Evolutionary conservation across 1,140 invertebrate species (phyloP).

Genomic region (Eubasilissa regina): DNA sequence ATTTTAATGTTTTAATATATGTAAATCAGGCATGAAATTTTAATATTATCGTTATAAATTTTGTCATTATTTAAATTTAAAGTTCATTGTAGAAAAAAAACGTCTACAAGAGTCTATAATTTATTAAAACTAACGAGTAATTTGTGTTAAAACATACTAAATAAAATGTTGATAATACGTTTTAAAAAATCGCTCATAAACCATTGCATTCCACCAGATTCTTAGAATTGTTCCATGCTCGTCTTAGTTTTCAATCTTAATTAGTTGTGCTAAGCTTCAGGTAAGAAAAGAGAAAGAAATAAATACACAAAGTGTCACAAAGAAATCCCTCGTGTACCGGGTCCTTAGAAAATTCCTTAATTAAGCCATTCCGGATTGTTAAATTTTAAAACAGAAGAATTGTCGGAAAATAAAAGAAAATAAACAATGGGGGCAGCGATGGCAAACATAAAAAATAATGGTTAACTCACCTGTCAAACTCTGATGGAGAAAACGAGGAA

Average conservation of each 20-base stretch:
- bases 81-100: no score
- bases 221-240: not conserved
- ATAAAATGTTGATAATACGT: no score
- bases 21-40: no score
- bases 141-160: no score
- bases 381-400: slow-evolving; percentile 35
- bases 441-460: not conserved
- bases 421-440: not conserved
- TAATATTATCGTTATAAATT: no score
- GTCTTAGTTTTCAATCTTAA: slow-evolving; percentile 22
- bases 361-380: slow-evolving; percentile 30
- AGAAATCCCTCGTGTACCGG: slow-evolving; percentile 12
- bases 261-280: not conserved
- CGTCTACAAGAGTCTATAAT: no score
- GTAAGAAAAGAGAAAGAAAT: not conserved
- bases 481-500: no score
- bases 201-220: no score
- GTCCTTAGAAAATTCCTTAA: slow-evolving; percentile 13
- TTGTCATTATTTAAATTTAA: no score
- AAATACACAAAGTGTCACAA: slow-evolving; percentile 21
- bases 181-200: no score
- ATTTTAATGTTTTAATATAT: no score
- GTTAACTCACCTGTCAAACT: slow-evolving; percentile 13
- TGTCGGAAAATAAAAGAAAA: not conserved
- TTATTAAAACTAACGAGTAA: no score